These are phyloP conservation scores for Rallus crepitans DNA, from an alignment of 2,797 vertebrate species.

Conservation along the genomic window DNA sequence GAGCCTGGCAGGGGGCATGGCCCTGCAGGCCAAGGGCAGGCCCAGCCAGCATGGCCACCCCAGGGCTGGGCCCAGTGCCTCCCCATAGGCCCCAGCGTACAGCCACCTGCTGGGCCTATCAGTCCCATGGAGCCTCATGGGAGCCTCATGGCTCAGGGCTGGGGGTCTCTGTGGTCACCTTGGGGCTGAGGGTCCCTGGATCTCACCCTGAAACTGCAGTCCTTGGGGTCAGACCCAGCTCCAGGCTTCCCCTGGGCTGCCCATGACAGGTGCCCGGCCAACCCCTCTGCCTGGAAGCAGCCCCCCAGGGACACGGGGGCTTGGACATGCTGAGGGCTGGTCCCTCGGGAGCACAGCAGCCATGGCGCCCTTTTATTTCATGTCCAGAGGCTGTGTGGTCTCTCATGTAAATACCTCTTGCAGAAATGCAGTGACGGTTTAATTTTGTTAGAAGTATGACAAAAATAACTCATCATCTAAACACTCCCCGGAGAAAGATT, in stretches of 20 bases:
- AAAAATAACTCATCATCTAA: conserved; percentile 57
- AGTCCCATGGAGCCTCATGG: accelerated
- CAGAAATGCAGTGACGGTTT: background rate
- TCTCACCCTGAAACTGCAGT: background rate
- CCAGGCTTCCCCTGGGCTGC: accelerated
- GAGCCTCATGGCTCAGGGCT: background rate
- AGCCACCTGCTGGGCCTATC: accelerated
- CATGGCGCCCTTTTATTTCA: background rate
- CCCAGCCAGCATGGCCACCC: accelerated
- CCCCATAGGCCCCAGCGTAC: background rate
- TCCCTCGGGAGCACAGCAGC: background rate
- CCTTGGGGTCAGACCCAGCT: background rate
- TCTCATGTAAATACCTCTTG: background rate
- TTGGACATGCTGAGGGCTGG: accelerated
- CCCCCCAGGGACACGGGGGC: accelerated
- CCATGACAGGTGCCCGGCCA: accelerated
- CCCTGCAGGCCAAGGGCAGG: background rate
- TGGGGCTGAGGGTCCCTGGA: background rate
- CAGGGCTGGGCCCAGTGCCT: background rate
- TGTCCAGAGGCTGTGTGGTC: background rate
- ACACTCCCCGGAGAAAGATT: conserved; percentile 3
- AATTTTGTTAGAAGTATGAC: conserved; percentile 3
- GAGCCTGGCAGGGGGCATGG: accelerated
- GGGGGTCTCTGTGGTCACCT: too few species aligned
- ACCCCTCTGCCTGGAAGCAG: background rate